These are phyloP conservation scores for Microplitis manilae DNA, from an alignment of 2,888 invertebrate genomes.

Conservation along the genomic window DNA sequence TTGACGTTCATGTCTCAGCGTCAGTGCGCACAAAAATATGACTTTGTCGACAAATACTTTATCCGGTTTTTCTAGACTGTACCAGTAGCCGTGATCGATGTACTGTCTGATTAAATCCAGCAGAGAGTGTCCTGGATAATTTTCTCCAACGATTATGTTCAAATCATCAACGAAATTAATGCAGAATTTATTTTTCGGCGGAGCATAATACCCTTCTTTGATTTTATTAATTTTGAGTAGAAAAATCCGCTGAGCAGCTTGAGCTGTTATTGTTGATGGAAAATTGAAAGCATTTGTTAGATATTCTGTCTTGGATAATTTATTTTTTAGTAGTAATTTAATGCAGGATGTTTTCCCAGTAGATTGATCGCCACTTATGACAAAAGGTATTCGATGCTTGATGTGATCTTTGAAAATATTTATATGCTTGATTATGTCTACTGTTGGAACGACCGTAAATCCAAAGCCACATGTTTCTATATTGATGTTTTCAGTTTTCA, in stretches of 20 bases:
- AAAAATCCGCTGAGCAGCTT: conserved; percentile 73
- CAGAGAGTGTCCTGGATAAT: conserved; percentile 66
- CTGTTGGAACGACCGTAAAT: conserved; percentile 74
- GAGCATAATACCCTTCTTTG: conserved; percentile 75
- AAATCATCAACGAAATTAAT: conserved; percentile 80
- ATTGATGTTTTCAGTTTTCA: conserved; percentile 71
- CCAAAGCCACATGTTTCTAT: conserved; percentile 50
- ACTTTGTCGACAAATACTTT: conserved; percentile 74
- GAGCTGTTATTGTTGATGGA: conserved; percentile 65
- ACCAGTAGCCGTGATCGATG: conserved; percentile 78
- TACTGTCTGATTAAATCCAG: conserved; percentile 78
- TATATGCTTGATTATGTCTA: conserved; percentile 75
- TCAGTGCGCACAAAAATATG: conserved; percentile 75
- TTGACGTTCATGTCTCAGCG: conserved; percentile 68
- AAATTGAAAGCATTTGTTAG: conserved; percentile 75
- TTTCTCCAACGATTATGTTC: conserved; percentile 67
- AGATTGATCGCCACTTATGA: conserved; percentile 76
- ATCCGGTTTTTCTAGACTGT: conserved; percentile 72
- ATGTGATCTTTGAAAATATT: conserved; percentile 75
- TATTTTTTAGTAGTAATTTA: conserved; percentile 72
- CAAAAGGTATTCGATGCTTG: conserved; percentile 72
- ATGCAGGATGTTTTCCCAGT: conserved; percentile 78
- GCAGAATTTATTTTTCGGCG: conserved; percentile 74
- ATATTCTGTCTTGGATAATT: conserved; percentile 73
- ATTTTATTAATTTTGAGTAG: conserved; percentile 73